Percentiles rank a stretch among this genome's conserved stretches.
Evolutionary conservation across 2,797 vertebrate species (phyloP).

Genomic region (Tachyglossus aculeatus): DNA sequence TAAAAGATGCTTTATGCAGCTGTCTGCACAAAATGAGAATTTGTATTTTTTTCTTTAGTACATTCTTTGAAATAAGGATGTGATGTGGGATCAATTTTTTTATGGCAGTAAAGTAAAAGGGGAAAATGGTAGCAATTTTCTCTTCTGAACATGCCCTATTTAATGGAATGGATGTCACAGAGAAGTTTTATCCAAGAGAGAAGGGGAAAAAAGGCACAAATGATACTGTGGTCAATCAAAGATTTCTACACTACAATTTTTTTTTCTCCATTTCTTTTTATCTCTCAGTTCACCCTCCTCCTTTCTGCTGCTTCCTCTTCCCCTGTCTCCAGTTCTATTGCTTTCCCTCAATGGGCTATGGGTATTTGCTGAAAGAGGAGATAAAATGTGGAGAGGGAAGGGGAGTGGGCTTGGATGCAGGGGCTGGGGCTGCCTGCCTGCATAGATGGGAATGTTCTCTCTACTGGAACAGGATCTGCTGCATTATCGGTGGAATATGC

Average conservation of each 20-base stretch:
- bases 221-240: slow-evolving; percentile 71
- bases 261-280: slow-evolving; percentile 38
- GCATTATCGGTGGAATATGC: neutral
- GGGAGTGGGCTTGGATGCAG: neutral
- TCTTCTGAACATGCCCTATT: slow-evolving; percentile 78
- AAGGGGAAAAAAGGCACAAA: slow-evolving; percentile 66
- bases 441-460: neutral
- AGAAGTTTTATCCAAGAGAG: slow-evolving; percentile 68
- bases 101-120: slow-evolving; percentile 79
- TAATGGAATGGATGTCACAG: slow-evolving; percentile 78
- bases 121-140: slow-evolving; percentile 83
- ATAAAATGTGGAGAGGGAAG: neutral
- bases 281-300: slow-evolving; percentile 38
- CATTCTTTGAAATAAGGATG: slow-evolving; percentile 77
- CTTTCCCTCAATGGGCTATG: neutral
- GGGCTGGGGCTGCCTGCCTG: neutral
- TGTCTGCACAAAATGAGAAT: slow-evolving; percentile 68
- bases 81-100: slow-evolving; percentile 80
- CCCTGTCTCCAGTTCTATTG: neutral
- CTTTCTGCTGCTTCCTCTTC: slow-evolving; percentile 11
- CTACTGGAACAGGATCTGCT: neutral
- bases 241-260: slow-evolving; percentile 58
- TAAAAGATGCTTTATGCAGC: slow-evolving; percentile 64
- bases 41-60: slow-evolving; percentile 64
- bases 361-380: neutral